Conservation (phyloP, 2,113 vertebrate genomes). For the Gymnobelideus leadbeateri region DNA sequence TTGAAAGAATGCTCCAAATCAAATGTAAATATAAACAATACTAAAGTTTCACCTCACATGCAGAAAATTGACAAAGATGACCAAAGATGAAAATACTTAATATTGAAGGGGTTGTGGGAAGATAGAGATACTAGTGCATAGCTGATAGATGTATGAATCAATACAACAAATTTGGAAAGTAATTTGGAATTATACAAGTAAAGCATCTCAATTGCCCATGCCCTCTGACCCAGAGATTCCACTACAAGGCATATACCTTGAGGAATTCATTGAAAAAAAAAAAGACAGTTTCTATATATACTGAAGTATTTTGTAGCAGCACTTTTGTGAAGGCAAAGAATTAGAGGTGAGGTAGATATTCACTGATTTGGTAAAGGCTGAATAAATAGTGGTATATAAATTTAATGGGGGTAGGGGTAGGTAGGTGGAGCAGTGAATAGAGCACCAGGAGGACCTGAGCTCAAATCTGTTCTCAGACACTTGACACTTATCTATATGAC, state of each 20-base stretch:
- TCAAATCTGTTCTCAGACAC: too few species aligned
- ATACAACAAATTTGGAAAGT: neutral
- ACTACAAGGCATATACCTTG: neutral
- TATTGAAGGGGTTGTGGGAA: neutral
- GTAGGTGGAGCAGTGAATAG: too few species aligned
- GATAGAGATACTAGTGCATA: neutral
- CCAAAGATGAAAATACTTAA: neutral
- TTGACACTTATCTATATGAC: too few species aligned
- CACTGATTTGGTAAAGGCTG: too few species aligned
- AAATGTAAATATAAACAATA: neutral
- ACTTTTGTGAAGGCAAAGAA: too few species aligned
- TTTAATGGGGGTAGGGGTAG: too few species aligned
- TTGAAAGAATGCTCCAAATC: neutral
- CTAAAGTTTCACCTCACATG: neutral
- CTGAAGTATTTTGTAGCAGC: too few species aligned
- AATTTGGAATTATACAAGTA: neutral
- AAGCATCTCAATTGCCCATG: neutral
- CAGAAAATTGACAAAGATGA: neutral
- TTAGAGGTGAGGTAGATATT: too few species aligned
- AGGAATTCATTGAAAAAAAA: too few species aligned
- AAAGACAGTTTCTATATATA: too few species aligned
- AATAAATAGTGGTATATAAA: too few species aligned
- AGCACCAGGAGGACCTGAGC: too few species aligned
- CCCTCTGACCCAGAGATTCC: neutral
- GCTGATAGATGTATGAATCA: neutral